These are phyloP conservation scores for Tetraneura akinire DNA, from an alignment of 1,140 invertebrate genomes.

Conservation along the genomic window DNA sequence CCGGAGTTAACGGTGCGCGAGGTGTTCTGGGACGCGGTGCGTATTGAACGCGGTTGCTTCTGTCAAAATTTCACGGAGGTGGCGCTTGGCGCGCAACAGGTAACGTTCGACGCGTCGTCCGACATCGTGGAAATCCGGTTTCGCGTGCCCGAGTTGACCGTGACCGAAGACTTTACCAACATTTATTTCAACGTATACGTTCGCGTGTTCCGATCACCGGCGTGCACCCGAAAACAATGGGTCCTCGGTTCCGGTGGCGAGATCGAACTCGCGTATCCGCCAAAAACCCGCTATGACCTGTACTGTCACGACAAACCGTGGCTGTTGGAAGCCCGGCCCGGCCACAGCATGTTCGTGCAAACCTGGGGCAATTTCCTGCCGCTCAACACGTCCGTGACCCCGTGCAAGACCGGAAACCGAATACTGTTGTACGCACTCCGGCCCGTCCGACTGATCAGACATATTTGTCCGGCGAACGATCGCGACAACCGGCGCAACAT, in stretches of 20 bases:
- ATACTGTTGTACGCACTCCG: conserved; percentile 67
- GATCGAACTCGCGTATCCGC: conserved; percentile 63
- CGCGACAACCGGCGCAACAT: conserved; percentile 69
- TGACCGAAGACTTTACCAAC: conserved; percentile 76
- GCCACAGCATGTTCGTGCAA: conserved; percentile 72
- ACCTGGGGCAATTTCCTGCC: conserved; percentile 63
- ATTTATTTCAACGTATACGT: conserved; percentile 78
- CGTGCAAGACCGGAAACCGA: conserved; percentile 71
- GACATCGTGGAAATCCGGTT: conserved; percentile 67
- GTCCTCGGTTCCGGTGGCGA: conserved; percentile 73
- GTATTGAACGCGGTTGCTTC: conserved; percentile 70
- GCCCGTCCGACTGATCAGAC: conserved; percentile 65
- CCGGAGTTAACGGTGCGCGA: conserved; percentile 66
- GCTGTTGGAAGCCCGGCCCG: conserved; percentile 75
- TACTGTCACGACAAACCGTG: conserved; percentile 73
- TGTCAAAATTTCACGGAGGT: conserved; percentile 75
- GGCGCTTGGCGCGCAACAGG: conserved; percentile 67
- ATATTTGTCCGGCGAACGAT: conserved; percentile 72
- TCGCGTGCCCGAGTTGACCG: conserved; percentile 73
- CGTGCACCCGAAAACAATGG: conserved; percentile 68
- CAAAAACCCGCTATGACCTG: conserved; percentile 60
- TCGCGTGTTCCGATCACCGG: conserved; percentile 66
- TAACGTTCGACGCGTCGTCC: conserved; percentile 42
- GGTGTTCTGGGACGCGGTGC: conserved; percentile 65
- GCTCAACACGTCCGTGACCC: conserved; percentile 52